Evolutionary conservation across 1,140 invertebrate species (phyloP), one percentile per base, ranked within the genome.

Genomic region (Drosophila prosaltans): DNA sequence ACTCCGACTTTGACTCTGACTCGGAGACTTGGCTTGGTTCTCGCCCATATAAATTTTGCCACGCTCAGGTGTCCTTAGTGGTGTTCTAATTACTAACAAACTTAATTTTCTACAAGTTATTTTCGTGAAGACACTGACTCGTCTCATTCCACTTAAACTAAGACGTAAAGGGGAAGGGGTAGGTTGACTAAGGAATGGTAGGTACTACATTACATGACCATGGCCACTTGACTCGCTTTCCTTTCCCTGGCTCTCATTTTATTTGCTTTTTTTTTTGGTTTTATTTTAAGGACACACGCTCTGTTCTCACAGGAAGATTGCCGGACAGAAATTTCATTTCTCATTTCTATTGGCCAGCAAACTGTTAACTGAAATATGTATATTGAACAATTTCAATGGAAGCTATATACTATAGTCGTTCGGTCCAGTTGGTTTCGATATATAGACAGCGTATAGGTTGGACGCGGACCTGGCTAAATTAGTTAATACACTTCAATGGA

Each of bases 1-100:
- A 26, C 45, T 51, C 21, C 21, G 45, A 26, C 45, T 45, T 45
- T 16, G 16, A 6, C 1, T 51, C 10, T 21, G 45, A 9, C 21
- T 51, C 24, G 21, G 2, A 9, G 45, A 3, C 2, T 51, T 26
- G 21, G 16, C 16, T 48, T 48, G 21, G 16, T 16, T 48, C 16
- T 76, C 65, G 61, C 60, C 9, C 66, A 66, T 72, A 45, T 36
- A 64, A 59, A 59, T 59, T 62, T 62, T 62, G 62, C 70, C 68
- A 79, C 72, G 74, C 84, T 89, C 84, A 89, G 84, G 84, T 89
- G 85, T 89, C 81, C 84, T 89, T 89, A 89, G 84, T 89, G 84
- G 84, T 89, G 78, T 90, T 89, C 85, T 89, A 89, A 89, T 89
- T 90, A 85, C 86, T 85, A 89, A 89, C 85, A 89, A 89, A 89